A percentile compares a stretch with the other conserved stretches of the same genome.
Evolutionary conservation across 2,888 invertebrate species (phyloP).

Genomic region (Eristalinus sepulchralis): DNA sequence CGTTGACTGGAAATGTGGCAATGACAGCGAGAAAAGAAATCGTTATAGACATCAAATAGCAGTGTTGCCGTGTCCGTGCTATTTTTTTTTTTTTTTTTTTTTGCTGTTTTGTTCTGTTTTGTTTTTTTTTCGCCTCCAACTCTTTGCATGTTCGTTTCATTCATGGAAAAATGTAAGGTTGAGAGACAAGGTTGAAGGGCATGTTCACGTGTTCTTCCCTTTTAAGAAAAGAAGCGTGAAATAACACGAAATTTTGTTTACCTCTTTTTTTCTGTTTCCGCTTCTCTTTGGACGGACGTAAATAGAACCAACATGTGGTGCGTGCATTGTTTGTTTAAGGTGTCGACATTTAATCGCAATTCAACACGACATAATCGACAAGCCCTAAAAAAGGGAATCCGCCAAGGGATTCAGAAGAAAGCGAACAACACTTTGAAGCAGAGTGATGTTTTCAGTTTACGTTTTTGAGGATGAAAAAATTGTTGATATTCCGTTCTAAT

Average conservation of each 20-base stretch:
- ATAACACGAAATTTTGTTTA: slow-evolving; percentile 14
- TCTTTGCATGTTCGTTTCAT: slow-evolving; percentile 19
- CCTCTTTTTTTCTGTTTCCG: slow-evolving; percentile 4
- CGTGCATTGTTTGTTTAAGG: slow-evolving; percentile 9
- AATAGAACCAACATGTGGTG: slow-evolving; percentile 12
- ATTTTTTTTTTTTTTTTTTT: neutral
- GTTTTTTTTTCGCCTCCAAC: neutral
- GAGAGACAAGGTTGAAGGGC: slow-evolving; percentile 39
- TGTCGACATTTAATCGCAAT: slow-evolving; percentile 5
- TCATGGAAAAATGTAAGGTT: slow-evolving; percentile 37
- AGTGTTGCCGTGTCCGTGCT: slow-evolving; percentile 24
- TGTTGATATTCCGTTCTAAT: too few relatives aligned
- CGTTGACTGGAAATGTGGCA: slow-evolving; percentile 46
- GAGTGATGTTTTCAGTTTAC: too few relatives aligned
- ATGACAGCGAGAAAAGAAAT: slow-evolving; percentile 7
- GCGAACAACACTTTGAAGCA: neutral
- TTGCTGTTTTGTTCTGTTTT: neutral
- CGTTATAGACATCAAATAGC: slow-evolving; percentile 39
- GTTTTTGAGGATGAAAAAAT: too few relatives aligned
- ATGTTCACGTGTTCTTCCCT: slow-evolving; percentile 37
- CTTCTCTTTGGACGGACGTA: neutral
- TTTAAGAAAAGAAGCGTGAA: slow-evolving; percentile 24
- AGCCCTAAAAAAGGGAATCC: neutral
- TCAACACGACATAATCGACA: neutral
- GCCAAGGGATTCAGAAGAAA: neutral